Percentiles rank a stretch among this genome's conserved stretches.
These are phyloP conservation scores for Paramormyrops kingsleyae DNA, from an alignment of 2,113 vertebrate species.

Conservation along the genomic window DNA sequence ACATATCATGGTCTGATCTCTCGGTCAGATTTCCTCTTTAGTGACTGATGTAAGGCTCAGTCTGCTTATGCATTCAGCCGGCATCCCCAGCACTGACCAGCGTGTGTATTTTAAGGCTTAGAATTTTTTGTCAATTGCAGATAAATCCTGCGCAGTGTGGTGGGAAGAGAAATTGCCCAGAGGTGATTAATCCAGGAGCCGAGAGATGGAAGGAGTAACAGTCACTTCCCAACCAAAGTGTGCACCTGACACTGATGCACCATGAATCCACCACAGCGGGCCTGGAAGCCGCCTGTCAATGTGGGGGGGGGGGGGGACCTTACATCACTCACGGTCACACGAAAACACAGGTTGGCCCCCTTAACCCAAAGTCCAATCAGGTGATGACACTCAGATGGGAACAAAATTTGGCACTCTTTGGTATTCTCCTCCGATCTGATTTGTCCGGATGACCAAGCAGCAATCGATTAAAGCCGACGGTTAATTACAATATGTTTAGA, in stretches of 20 bases:
- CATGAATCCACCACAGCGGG: not conserved
- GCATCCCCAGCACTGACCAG: not conserved
- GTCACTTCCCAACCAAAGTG: not conserved
- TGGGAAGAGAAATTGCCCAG: not conserved
- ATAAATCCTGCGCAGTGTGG: not conserved
- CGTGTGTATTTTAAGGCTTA: not conserved
- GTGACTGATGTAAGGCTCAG: not conserved
- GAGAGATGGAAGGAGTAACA: not conserved
- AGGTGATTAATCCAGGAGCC: not conserved
- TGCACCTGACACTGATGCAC: not conserved
- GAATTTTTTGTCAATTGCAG: not conserved
- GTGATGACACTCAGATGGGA: not conserved
- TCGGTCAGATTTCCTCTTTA: not conserved
- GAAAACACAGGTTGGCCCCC: not conserved
- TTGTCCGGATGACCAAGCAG: not conserved
- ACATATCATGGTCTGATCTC: not conserved
- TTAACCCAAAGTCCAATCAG: not conserved
- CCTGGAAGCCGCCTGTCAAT: not conserved
- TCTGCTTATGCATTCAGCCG: not conserved
- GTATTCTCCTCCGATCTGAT: not conserved
- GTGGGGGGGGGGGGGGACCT: not conserved
- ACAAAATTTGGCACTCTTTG: not conserved
- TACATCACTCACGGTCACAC: not conserved
- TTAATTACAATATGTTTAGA: not conserved
- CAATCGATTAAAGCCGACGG: not conserved